Percentiles rank a stretch among this genome's conserved stretches.
Evolutionary conservation across 2,888 invertebrate genomes (phyloP).

Genomic region (Vandiemenella viatica): DNA sequence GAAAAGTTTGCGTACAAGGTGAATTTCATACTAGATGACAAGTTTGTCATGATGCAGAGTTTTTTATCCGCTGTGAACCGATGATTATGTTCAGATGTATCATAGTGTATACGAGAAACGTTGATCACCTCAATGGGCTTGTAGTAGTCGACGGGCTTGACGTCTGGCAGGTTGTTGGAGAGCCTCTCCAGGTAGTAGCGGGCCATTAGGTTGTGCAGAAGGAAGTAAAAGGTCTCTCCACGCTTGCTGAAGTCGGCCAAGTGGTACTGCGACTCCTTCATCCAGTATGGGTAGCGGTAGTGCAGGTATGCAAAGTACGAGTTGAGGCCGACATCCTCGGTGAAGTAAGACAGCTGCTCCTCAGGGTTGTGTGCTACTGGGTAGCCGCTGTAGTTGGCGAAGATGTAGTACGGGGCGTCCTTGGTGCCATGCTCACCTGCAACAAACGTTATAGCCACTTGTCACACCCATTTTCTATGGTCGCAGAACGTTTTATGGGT

Average conservation of each 20-base stretch:
- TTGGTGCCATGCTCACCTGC: not conserved
- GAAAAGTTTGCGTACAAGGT: no score
- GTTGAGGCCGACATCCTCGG: slow-evolving; percentile 53
- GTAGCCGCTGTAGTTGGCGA: slow-evolving; percentile 3
- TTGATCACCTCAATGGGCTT: slow-evolving; percentile 16
- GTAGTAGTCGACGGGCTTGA: slow-evolving; percentile 39
- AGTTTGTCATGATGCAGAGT: no score
- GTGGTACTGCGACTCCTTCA: slow-evolving; percentile 31
- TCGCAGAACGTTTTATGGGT: not conserved
- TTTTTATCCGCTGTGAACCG: no score
- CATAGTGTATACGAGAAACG: not conserved
- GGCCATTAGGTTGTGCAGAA: slow-evolving; percentile 49
- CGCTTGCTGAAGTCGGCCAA: slow-evolving; percentile 30
- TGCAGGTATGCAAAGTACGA: slow-evolving; percentile 50
- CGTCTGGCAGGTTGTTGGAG: slow-evolving; percentile 50
- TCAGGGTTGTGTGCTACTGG: slow-evolving; percentile 10
- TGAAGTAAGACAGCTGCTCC: slow-evolving; percentile 41
- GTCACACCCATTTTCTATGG: not conserved
- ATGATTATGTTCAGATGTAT: no score
- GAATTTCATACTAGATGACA: no score
- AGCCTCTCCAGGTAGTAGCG: slow-evolving; percentile 62
- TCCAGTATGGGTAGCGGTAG: slow-evolving; percentile 45
- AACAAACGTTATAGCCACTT: not conserved
- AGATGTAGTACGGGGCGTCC: not conserved
- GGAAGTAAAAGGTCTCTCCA: slow-evolving; percentile 33